Conservation (phyloP, 2,113 vertebrate genomes). For the Sciurus niger region DNA sequence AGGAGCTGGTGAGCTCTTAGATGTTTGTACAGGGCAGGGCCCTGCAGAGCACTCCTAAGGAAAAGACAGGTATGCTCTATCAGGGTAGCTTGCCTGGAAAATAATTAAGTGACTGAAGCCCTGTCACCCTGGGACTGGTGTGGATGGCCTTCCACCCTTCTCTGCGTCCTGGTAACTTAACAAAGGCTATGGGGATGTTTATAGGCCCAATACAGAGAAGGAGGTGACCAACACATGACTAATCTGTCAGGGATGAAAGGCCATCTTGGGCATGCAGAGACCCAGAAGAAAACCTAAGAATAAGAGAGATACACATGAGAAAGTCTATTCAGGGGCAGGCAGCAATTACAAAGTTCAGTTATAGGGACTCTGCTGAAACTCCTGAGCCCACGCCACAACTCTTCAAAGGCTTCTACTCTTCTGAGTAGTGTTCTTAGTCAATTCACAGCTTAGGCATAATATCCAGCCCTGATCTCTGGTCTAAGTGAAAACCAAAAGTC, state of each 20-base stretch:
- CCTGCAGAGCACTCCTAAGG: background rate
- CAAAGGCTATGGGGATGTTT: background rate
- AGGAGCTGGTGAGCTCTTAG: background rate
- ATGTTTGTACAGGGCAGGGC: background rate
- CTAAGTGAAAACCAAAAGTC: background rate
- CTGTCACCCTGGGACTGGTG: background rate
- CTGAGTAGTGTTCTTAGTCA: background rate
- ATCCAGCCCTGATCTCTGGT: background rate
- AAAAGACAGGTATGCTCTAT: background rate
- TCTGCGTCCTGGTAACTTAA: background rate
- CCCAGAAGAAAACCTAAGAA: background rate
- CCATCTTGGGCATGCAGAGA: background rate
- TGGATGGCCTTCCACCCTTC: background rate
- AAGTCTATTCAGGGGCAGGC: background rate
- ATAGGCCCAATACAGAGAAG: background rate
- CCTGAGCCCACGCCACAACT: background rate
- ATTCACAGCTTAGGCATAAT: background rate
- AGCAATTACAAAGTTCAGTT: background rate
- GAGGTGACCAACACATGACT: background rate
- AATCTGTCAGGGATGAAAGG: background rate
- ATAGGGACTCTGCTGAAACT: background rate
- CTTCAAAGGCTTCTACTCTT: background rate
- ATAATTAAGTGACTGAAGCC: background rate
- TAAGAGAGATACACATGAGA: background rate
- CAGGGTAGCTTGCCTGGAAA: background rate